Conservation (phyloP, 2,797 vertebrate genomes). For the Darevskia mixta region DNA sequence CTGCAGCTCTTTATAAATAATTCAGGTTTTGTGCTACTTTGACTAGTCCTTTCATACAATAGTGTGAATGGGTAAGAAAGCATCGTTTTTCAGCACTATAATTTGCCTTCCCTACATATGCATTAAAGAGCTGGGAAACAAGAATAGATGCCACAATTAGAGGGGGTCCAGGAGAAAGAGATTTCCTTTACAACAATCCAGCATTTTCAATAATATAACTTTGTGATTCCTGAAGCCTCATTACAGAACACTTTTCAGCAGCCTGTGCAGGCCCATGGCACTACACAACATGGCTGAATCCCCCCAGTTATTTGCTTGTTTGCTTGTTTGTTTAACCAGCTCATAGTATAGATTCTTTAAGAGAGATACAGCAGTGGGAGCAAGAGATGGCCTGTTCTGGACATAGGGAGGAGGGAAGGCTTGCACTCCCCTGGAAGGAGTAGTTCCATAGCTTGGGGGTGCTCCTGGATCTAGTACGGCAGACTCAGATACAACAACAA, state of each 20-base stretch:
- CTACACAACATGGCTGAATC: background rate
- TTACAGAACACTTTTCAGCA: background rate
- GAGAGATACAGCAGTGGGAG: no score
- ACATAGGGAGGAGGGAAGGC: no score
- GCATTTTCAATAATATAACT: constrained; percentile 6
- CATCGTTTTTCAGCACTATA: constrained; percentile 9
- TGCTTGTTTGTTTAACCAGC: background rate
- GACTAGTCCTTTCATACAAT: constrained; percentile 21
- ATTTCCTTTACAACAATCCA: background rate
- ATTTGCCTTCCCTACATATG: constrained; percentile 22
- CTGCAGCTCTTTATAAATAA: constrained; percentile 31
- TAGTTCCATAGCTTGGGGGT: no score
- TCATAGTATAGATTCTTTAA: background rate
- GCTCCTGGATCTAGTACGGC: no score
- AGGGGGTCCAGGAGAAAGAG: background rate
- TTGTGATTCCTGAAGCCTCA: background rate
- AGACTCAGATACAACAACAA: no score
- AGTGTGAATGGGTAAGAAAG: constrained; percentile 27
- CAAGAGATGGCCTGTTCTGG: no score
- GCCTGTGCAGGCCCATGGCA: background rate
- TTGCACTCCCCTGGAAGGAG: no score
- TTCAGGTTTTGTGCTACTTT: constrained; percentile 31
- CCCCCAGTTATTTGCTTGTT: background rate
- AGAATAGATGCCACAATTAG: constrained; percentile 22
- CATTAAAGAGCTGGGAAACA: constrained; percentile 5